Conservation (phyloP, 2,888 invertebrate species). For the Germaria angustata region DNA sequence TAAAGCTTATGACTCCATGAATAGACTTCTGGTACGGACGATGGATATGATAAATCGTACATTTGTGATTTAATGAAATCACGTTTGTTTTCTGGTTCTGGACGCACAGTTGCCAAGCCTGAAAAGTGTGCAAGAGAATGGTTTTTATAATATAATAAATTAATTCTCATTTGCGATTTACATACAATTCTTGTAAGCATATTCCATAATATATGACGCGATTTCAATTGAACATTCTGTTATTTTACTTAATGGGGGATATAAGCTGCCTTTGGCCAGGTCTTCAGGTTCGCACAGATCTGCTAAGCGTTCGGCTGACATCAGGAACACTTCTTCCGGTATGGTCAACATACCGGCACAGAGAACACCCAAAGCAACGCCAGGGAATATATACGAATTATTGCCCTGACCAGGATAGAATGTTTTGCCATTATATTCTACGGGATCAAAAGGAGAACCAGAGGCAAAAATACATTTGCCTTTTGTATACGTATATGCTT, state of each 20-base stretch:
- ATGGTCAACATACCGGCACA: constrained; percentile 94
- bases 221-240: constrained; percentile 93
- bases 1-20: constrained; percentile 81
- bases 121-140: constrained; percentile 68
- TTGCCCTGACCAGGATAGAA: constrained; percentile 97
- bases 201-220: constrained; percentile 89
- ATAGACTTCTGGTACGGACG: constrained; percentile 84
- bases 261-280: constrained; percentile 91
- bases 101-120: constrained; percentile 89
- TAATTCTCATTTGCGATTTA: constrained; percentile 50
- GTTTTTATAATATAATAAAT: background rate
- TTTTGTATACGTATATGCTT: constrained; percentile 94
- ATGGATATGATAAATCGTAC: constrained; percentile 86
- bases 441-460: constrained; percentile 96
- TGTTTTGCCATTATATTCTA: constrained; percentile 88
- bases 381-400: constrained; percentile 98
- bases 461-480: constrained; percentile 96
- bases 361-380: constrained; percentile 94
- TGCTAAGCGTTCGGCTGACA: constrained; percentile 92
- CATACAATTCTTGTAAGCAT: constrained; percentile 89
- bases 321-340: constrained; percentile 94
- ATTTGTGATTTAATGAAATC: constrained; percentile 89
- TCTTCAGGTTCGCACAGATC: constrained; percentile 90
- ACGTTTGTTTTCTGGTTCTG: constrained; percentile 87
- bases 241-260: constrained; percentile 92